Base-by-base conservation (phyloP, 2,797 vertebrate species). In the Chanos chanos region DNA sequence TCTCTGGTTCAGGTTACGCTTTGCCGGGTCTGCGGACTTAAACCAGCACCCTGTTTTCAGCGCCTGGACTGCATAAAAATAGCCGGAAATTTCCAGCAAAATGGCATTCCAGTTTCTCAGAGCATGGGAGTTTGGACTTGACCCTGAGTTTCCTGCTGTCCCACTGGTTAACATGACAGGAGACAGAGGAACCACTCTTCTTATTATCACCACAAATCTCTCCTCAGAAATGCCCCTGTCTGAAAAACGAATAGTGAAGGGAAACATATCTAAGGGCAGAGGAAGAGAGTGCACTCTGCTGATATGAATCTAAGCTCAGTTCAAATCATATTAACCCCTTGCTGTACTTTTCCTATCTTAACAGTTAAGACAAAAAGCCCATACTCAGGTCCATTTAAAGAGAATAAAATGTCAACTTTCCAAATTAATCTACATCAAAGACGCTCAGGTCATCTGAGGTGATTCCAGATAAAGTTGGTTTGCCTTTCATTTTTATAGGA, bases 121-220 rank as follows among this genome's bases (percentile, higher is more conserved):
- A 49, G 21, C 21, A 30, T 12, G 12, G 56, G 45, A 27, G 13
- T 51, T 13, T 66, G 12, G 21, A 53, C 34, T 18, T 66, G 51
- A 40, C 25, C 51, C 55, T 65, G 71, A 50, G 78, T 63, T 59
- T 48, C 59, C 55, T 61, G 50, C 22, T 27, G 41, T 24, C 4
- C 13, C 8, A 40, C 43, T 57, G 53, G 10, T 78, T 49, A 73
- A 54, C 44, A 25, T 58, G 74, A 84, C 37, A 67, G 28, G 70
- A 57, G 61, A 47, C 77, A 81, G 77, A 58, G 48, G 47, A 15
- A 6, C 16, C 7, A 56, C 56, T 28, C 66, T 7, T 3, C 51
- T 57, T 4, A 22, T 24, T 59, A 58, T 52, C 13, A 72, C 60
- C 71, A 71, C 31, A 68, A 69, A 77, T 53, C 63, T 62, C 33